These are phyloP conservation scores for Plestiodon gilberti DNA, from an alignment of 2,113 vertebrate genomes.

Conservation along the genomic window DNA sequence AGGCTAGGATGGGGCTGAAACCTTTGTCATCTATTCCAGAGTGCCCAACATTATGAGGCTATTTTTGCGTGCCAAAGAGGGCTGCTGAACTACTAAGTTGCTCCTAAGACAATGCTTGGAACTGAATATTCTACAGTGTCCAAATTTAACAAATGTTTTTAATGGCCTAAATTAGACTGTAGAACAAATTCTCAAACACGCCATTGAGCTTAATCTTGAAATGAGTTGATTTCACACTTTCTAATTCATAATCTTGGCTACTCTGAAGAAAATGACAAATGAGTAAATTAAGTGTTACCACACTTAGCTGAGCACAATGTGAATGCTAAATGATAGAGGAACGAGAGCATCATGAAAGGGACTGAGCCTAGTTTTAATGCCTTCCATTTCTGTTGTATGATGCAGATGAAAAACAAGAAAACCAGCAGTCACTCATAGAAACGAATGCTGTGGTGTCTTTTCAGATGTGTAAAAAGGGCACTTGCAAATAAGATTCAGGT, in stretches of 20 bases:
- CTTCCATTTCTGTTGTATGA: not conserved
- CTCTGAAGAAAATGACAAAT: constrained; percentile 35
- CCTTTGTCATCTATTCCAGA: not conserved
- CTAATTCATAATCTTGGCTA: constrained; percentile 21
- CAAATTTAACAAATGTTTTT: constrained; percentile 20
- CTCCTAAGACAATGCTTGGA: not conserved
- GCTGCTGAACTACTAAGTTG: not conserved
- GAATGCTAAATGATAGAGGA: rapidly evolving
- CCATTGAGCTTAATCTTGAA: constrained; percentile 28
- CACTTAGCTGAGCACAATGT: not conserved
- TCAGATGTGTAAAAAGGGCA: not conserved
- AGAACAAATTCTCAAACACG: constrained; percentile 17
- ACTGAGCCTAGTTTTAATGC: not conserved
- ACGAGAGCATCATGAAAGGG: not conserved
- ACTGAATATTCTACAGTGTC: not conserved
- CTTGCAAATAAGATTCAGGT: not conserved
- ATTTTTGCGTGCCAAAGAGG: not conserved
- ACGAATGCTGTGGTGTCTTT: not conserved
- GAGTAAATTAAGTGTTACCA: rapidly evolving
- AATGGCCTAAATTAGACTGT: constrained; percentile 34
- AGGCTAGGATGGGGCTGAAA: not conserved
- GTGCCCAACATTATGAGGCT: not conserved
- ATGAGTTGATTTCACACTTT: constrained; percentile 39
- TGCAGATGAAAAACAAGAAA: not conserved
- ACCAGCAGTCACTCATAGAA: not conserved